Evolutionary conservation across 2,797 vertebrate species (phyloP), one percentile per base, ranked within the genome.

Genomic region (Gephyroberyx darwinii): DNA sequence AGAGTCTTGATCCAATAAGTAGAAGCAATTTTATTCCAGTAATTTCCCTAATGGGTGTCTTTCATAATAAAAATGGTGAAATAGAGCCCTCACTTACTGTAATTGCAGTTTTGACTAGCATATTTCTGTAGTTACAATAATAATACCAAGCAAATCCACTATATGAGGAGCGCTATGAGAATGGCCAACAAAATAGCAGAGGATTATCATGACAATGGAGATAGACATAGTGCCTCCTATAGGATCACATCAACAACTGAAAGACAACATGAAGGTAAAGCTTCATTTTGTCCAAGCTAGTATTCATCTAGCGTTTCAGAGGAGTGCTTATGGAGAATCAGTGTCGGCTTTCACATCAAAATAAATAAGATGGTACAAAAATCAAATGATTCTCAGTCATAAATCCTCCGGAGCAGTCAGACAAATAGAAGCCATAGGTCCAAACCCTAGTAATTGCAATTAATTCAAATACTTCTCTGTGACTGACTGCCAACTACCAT

Each of bases 31-130:
- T 68, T 71, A 35, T 69, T 51, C 59, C 51, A 53, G 30, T 61
- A 56, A 80, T 85, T 73, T 75, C 71, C 80, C 50, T 79, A 81
- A 78, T 75, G 74, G 43, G 7, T 43, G 57, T 72, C 59, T 64
- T 61, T 78, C 56, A 67, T 74, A 64, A 77, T 80, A 64, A 41
- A 62, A 75, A 68, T 26, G 50, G 51, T 47, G 48, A 80, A 74
- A 69, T 74, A 77, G 41, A 65, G 43, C 52, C 48, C 30, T 62
- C 72, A 77, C 74, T 87, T 73, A 75, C 17, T 70, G 74, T 78
- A 78, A 87, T 78, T 78, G 70, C 67, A 65, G 31, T 77, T 77
- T 76, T 72, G 73, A 74, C 55, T 66, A 10, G 31, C 37, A 50
- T 71, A 62, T 68, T 50, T 70, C 47, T 55, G 50, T 35, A n/a